Evolutionary conservation across 2,888 invertebrate genomes (phyloP).

Genomic region (Euzetes globulus): DNA sequence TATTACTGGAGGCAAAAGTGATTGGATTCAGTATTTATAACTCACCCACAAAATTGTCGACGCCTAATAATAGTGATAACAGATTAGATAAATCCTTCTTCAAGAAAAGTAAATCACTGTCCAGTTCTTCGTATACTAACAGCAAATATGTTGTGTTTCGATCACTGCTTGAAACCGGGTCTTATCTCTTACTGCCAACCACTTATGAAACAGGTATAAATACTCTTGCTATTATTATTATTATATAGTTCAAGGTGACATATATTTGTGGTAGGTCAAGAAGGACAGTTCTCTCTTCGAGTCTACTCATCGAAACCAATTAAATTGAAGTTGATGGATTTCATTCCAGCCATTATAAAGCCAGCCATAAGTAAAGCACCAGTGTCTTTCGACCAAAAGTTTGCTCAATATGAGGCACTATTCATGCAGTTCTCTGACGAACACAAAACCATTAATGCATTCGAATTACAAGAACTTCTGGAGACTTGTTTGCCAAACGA

Average conservation of each 20-base stretch:
- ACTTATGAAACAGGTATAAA: conserved; percentile 65
- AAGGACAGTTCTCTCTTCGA: conserved; percentile 76
- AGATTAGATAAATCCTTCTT: conserved; percentile 65
- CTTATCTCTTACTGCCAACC: conserved; percentile 77
- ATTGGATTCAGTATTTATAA: conserved; percentile 83
- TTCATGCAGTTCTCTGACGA: conserved; percentile 84
- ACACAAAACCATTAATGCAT: conserved; percentile 78
- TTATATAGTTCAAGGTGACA: background rate
- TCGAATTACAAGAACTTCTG: conserved; percentile 78
- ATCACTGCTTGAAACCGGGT: conserved; percentile 68
- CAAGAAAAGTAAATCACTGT: conserved; percentile 73
- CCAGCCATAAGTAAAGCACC: conserved; percentile 69
- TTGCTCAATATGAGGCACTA: conserved; percentile 78
- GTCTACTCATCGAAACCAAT: conserved; percentile 69
- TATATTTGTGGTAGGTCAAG: conserved; percentile 56
- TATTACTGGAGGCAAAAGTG: conserved; percentile 84
- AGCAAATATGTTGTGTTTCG: conserved; percentile 71
- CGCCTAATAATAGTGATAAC: conserved; percentile 22
- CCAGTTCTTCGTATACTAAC: conserved; percentile 85
- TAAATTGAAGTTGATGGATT: conserved; percentile 61
- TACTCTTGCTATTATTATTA: background rate
- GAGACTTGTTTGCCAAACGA: conserved; percentile 87
- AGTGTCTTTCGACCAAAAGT: conserved; percentile 57
- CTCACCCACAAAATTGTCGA: conserved; percentile 49
- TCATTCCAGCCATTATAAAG: conserved; percentile 60